Evolutionary conservation across 2,113 vertebrate species (phyloP).

Genomic region (Corapipo altera): DNA sequence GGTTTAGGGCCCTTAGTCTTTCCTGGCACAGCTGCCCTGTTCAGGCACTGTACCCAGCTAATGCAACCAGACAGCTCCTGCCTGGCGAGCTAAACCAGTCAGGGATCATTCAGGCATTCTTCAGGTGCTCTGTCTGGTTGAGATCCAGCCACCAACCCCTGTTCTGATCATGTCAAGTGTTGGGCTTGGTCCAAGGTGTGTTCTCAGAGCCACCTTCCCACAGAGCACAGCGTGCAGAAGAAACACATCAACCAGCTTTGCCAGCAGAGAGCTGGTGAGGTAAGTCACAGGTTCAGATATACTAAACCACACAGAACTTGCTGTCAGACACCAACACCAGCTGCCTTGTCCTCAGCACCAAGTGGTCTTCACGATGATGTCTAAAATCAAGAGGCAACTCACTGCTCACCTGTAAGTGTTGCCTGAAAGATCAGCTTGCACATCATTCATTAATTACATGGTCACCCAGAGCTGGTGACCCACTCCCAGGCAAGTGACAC

Average conservation of each 20-base stretch:
- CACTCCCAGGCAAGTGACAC: not conserved
- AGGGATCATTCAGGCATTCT: not conserved
- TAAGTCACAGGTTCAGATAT: not conserved
- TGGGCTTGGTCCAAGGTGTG: not conserved
- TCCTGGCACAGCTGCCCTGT: not conserved
- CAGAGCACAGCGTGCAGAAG: not conserved
- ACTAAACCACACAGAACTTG: not conserved
- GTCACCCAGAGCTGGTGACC: not conserved
- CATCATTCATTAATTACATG: not conserved
- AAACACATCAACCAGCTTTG: not conserved
- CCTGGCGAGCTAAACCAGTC: not conserved
- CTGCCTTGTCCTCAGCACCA: not conserved
- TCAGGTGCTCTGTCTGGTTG: not conserved
- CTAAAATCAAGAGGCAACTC: not conserved
- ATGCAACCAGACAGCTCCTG: not conserved
- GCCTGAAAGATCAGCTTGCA: not conserved
- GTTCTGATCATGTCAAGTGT: not conserved
- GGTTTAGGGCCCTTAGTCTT: not conserved
- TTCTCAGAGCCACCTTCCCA: not conserved
- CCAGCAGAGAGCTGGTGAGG: not conserved
- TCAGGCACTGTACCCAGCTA: not conserved
- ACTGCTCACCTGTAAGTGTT: fast-evolving
- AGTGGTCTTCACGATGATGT: not conserved
- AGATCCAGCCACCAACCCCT: not conserved
- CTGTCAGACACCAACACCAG: not conserved